phyloP scores from a whole-genome alignment of 2,888 invertebrate genomes.

The Galerucella pusilla region DNA sequence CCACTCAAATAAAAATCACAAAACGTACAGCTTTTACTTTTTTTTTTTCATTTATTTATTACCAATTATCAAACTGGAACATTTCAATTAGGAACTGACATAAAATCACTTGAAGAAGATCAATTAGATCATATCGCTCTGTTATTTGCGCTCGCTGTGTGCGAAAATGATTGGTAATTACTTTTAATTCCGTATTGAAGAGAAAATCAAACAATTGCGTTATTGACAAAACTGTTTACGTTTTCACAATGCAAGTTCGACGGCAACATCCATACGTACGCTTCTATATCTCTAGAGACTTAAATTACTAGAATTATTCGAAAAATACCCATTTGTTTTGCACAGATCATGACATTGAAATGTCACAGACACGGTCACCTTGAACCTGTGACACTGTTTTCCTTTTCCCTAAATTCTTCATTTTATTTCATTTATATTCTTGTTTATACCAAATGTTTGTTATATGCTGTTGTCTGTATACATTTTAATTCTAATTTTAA shows the following conservation, averaged over 20 bases:
- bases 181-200: neutral
- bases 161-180: neutral
- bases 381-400: too few species aligned
- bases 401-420: too few species aligned
- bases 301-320: too few species aligned
- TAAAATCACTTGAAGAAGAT: neutral
- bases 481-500: too few species aligned
- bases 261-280: too few species aligned
- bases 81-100: neutral
- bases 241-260: neutral
- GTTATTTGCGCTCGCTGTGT: neutral
- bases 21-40: neutral
- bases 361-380: too few species aligned
- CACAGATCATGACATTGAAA: too few species aligned
- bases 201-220: neutral
- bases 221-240: neutral
- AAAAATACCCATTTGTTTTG: too few species aligned
- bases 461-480: too few species aligned
- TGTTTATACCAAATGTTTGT: too few species aligned
- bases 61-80: neutral
- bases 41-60: neutral
- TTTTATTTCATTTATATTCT: too few species aligned
- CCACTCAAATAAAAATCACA: neutral
- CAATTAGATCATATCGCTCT: neutral
- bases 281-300: too few species aligned